phyloP scores from a whole-genome alignment of 2,888 invertebrate genomes.

The Coleophora deauratella region DNA sequence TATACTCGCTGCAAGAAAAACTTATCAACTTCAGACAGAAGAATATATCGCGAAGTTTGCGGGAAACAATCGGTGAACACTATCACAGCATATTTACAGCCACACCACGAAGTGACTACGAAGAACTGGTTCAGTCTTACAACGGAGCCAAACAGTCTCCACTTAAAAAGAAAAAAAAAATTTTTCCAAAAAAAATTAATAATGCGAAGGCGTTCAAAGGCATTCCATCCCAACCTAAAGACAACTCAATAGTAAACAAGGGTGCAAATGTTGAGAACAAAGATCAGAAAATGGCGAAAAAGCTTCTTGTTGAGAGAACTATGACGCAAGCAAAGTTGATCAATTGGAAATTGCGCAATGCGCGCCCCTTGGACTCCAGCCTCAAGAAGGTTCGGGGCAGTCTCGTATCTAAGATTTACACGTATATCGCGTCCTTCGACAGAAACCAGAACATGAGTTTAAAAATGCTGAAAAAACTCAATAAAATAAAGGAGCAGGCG shows the following conservation, averaged over 20 bases:
- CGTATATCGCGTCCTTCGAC: slow-evolving; percentile 29
- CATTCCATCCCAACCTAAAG: slow-evolving; percentile 23
- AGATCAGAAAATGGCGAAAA: neutral
- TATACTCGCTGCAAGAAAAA: slow-evolving; percentile 45
- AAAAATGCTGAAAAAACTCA: slow-evolving; percentile 42
- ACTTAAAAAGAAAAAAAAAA: slow-evolving; percentile 20
- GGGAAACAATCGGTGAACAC: slow-evolving; percentile 65
- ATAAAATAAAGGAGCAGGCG: slow-evolving; percentile 40
- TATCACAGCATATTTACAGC: slow-evolving; percentile 69
- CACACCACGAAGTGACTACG: slow-evolving; percentile 49
- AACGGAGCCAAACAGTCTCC: slow-evolving; percentile 24
- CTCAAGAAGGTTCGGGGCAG: slow-evolving; percentile 32
- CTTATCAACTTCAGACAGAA: slow-evolving; percentile 39
- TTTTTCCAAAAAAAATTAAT: slow-evolving; percentile 2
- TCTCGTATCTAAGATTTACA: slow-evolving; percentile 34
- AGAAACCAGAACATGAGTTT: slow-evolving; percentile 29
- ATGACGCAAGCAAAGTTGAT: slow-evolving; percentile 31
- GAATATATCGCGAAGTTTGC: slow-evolving; percentile 44
- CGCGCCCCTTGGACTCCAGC: slow-evolving; percentile 25
- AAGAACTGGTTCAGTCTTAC: slow-evolving; percentile 42
- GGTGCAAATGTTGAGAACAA: neutral
- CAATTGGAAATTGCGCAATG: slow-evolving; percentile 28
- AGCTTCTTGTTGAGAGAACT: slow-evolving; percentile 1
- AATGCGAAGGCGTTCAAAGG: slow-evolving; percentile 26
- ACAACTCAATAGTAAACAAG: slow-evolving; percentile 1